These are phyloP conservation scores for Hydrotaea cyrtoneurina DNA, from an alignment of 2,888 invertebrate species.

Conservation along the genomic window DNA sequence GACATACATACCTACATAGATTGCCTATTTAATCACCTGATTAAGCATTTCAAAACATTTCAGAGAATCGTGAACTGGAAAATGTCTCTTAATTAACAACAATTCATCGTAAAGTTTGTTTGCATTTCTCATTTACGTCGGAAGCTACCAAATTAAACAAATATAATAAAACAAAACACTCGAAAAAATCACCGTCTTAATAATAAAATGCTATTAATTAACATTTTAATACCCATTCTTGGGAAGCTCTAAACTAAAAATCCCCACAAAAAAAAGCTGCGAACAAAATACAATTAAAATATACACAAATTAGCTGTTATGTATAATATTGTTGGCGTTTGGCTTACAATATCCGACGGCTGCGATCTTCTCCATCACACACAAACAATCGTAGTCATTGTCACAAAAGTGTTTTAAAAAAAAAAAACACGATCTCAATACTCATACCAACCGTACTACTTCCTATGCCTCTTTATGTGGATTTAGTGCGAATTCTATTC, in stretches of 20 bases:
- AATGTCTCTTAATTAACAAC: neutral
- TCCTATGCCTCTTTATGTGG: neutral
- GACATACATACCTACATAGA: neutral
- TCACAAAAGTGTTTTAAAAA: neutral
- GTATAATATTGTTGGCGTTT: neutral
- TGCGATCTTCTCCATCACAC: too few relatives aligned
- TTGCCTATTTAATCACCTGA: neutral
- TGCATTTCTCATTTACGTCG: neutral
- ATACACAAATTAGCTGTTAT: neutral
- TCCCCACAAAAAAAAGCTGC: too few relatives aligned
- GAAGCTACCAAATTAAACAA: neutral
- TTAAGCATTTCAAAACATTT: neutral
- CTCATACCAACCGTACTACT: neutral
- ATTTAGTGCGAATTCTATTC: too few relatives aligned
- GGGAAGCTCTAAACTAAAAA: neutral
- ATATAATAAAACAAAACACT: neutral
- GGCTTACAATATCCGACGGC: neutral
- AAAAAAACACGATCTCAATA: neutral
- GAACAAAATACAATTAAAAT: neutral
- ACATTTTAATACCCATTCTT: neutral
- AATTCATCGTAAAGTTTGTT: neutral
- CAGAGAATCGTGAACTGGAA: neutral
- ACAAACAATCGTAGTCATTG: too few relatives aligned
- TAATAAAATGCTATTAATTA: slow-evolving; percentile 5
- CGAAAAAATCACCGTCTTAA: neutral